Base-by-base conservation (phyloP, 2,888 invertebrate species). In the Tetanocera ferruginea region DNA sequence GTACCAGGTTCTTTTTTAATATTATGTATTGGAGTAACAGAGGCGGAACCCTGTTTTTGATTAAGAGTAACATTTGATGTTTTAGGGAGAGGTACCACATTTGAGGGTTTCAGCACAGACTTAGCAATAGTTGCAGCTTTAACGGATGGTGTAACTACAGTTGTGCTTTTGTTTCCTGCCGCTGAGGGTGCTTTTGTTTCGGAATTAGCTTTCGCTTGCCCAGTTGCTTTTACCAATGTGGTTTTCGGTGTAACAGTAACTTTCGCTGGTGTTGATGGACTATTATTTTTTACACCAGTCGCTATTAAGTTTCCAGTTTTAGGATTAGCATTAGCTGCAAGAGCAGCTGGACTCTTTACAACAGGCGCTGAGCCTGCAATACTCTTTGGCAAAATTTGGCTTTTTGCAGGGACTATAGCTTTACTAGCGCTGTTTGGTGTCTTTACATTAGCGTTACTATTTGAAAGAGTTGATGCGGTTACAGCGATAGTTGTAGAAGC, bases 1-100 rank as follows among this genome's bases (percentile, higher is more conserved):
- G 57, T 57, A 14, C 57, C 57, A n/a, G 60, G 17, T 60, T 60
- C 60, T 60, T 60, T 25, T 60, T 60, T 60, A 60, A 60, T 60
- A 14, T 43, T 43, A 43, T 14, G 8, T 60, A 60, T 60, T n/a
- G 5, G 60, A 25, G 25, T 25, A 25, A 3, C 9, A 25, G 60
- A n/a, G 9, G 14, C 23, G 28, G 60, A 3, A 37, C 37, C 37
- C 37, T 4, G 8, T 37, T 4, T 37, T 37, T 37, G 37, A 25
- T 60, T 25, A n/a, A 25, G 3, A 6, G 19, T 25, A n/a, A 23
- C 25, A 11, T 23, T 28, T 25, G 60, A 25, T 25, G 14, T 11
- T 25, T 60, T 60, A 43, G 49, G 1, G 3, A 19, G 25, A 49
- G 43, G 1, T 19, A 19, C 19, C 60, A n/a, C 8, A 60, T 25